Conservation (phyloP, 2,888 invertebrate species). For the Osedax fenrisi region DNA sequence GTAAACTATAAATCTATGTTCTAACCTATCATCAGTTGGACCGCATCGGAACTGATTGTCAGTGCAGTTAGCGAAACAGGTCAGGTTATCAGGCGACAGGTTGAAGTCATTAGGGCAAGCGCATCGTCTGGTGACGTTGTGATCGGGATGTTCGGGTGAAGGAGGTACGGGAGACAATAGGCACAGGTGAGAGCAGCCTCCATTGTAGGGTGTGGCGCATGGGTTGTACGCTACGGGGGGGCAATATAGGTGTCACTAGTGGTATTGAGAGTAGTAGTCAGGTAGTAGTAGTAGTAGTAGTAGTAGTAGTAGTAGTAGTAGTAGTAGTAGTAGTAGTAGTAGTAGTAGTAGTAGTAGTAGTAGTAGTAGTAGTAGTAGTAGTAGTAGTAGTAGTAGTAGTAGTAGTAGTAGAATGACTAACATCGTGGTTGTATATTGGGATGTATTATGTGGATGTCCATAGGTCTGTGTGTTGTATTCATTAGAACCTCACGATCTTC, state of each 20-base stretch:
- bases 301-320: too few relatives aligned
- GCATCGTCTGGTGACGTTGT: slow-evolving; percentile 62
- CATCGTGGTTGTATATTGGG: slow-evolving; percentile 64
- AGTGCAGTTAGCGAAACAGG: slow-evolving; percentile 87
- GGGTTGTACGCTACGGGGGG: slow-evolving; percentile 62
- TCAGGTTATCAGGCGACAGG: slow-evolving; percentile 62
- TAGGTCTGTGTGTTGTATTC: slow-evolving; percentile 85
- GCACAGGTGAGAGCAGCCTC: slow-evolving; percentile 88
- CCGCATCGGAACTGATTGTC: slow-evolving; percentile 50
- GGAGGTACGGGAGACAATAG: slow-evolving; percentile 64
- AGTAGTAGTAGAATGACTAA: not conserved
- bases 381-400: too few relatives aligned
- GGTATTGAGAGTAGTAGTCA: too few relatives aligned
- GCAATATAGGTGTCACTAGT: too few relatives aligned
- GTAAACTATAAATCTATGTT: too few relatives aligned
- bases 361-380: too few relatives aligned
- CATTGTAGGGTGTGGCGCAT: slow-evolving; percentile 72
- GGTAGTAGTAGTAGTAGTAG: too few relatives aligned
- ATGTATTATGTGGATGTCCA: slow-evolving; percentile 83
- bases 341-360: too few relatives aligned
- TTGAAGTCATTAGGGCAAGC: slow-evolving; percentile 90
- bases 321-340: too few relatives aligned
- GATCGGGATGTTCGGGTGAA: not conserved
- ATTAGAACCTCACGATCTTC: slow-evolving; percentile 53
- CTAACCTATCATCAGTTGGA: slow-evolving; percentile 38